These are phyloP conservation scores for Silurus glanis DNA, from an alignment of 2,113 vertebrate genomes.

Conservation along the genomic window DNA sequence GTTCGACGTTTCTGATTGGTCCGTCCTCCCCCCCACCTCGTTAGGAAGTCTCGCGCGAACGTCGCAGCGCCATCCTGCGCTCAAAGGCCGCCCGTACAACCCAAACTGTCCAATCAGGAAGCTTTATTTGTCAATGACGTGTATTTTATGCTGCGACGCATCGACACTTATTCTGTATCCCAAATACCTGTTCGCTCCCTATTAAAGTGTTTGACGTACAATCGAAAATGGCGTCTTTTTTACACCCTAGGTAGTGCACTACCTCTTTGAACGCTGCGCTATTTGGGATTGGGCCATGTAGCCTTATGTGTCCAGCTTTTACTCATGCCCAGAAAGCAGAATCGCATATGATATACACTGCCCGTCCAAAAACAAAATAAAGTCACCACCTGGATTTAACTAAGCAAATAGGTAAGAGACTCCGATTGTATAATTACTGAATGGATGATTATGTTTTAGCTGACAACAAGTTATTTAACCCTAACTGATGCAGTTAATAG, in stretches of 20 bases:
- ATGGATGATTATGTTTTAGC: too few species aligned
- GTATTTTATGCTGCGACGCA: conserved; percentile 19
- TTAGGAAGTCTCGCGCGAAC: neutral
- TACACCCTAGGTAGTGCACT: neutral
- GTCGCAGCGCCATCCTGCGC: too few species aligned
- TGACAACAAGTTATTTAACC: too few species aligned
- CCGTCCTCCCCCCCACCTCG: neutral
- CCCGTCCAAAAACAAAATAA: too few species aligned
- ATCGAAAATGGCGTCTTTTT: too few species aligned
- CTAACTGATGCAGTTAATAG: too few species aligned
- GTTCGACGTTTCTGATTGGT: neutral
- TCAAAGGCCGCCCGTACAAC: too few species aligned
- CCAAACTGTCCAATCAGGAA: neutral
- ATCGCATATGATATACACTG: neutral
- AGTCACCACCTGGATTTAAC: too few species aligned
- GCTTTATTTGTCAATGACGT: neutral
- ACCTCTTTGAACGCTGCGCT: neutral
- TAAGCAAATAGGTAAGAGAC: too few species aligned
- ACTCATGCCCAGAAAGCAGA: neutral
- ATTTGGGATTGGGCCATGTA: neutral
- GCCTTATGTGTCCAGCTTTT: neutral
- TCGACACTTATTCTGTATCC: neutral
- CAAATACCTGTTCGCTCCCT: neutral
- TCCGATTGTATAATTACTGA: too few species aligned
- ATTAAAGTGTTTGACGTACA: neutral